Conservation (phyloP, 2,888 invertebrate species). For the Volucella bombylans region DNA sequence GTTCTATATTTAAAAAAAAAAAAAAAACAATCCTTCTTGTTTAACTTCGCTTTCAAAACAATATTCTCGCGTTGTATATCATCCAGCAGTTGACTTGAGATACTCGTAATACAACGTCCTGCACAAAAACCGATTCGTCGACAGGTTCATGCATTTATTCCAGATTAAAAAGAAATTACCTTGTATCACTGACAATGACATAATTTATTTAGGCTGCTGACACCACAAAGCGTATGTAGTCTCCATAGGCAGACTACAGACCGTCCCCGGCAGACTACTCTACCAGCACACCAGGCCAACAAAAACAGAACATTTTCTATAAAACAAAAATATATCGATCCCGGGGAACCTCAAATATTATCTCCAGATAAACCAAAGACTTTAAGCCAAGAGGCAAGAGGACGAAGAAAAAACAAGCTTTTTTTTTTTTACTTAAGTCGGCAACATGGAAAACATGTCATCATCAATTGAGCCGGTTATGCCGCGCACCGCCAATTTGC, state of each 20-base stretch:
- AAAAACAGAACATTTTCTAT: slow-evolving; percentile 51
- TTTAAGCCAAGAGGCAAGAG: slow-evolving; percentile 66
- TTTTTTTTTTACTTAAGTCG: slow-evolving; percentile 15
- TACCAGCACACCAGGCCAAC: slow-evolving; percentile 11
- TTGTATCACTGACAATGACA: slow-evolving; percentile 71
- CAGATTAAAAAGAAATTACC: slow-evolving; percentile 72
- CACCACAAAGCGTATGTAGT: slow-evolving; percentile 52
- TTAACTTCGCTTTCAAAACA: not conserved
- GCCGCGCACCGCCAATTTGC: slow-evolving; percentile 86
- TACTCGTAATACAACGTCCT: not conserved
- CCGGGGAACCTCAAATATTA: slow-evolving; percentile 39
- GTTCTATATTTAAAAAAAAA: no score
- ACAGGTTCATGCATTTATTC: slow-evolving; percentile 71
- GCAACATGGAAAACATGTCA: slow-evolving; percentile 80
- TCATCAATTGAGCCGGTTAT: slow-evolving; percentile 81
- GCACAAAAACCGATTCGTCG: slow-evolving; percentile 8
- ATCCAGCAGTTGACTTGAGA: slow-evolving; percentile 2
- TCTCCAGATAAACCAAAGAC: slow-evolving; percentile 63
- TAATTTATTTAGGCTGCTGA: slow-evolving; percentile 71
- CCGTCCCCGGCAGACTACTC: slow-evolving; percentile 14
- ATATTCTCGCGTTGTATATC: not conserved
- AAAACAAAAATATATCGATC: not conserved
- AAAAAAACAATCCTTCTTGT: no score
- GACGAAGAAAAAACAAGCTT: slow-evolving; percentile 66
- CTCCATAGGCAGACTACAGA: not conserved